Evolutionary conservation across 2,888 invertebrate species (phyloP).

Genomic region (Rhagium mordax): DNA sequence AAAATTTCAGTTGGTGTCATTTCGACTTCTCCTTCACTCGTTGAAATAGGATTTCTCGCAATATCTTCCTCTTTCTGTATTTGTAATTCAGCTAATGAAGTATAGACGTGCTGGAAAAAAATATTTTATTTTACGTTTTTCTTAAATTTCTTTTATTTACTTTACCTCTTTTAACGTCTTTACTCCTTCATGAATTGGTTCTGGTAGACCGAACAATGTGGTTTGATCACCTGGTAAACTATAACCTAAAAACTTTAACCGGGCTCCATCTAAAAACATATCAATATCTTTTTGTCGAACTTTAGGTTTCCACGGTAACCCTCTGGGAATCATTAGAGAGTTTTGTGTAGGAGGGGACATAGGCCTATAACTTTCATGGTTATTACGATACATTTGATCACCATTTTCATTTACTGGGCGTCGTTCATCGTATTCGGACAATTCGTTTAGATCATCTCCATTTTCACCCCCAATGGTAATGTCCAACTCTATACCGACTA

Average conservation of each 20-base stretch:
- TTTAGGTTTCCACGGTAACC: slow-evolving; percentile 97
- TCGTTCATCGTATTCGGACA: slow-evolving; percentile 72
- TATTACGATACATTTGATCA: slow-evolving; percentile 62
- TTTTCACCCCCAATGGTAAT: slow-evolving; percentile 72
- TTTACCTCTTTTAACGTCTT: slow-evolving; percentile 85
- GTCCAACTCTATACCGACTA: slow-evolving; percentile 79
- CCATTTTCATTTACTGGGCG: slow-evolving; percentile 69
- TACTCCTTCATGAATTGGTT: slow-evolving; percentile 97
- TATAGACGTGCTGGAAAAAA: slow-evolving; percentile 87
- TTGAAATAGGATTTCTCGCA: slow-evolving; percentile 92
- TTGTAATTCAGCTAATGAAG: slow-evolving; percentile 93
- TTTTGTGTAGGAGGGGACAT: slow-evolving; percentile 55
- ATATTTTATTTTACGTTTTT: slow-evolving; percentile 30
- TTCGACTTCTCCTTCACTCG: slow-evolving; percentile 84
- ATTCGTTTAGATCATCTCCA: slow-evolving; percentile 67
- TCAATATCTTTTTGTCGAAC: slow-evolving; percentile 97
- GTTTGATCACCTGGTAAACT: slow-evolving; percentile 88
- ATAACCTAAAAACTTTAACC: slow-evolving; percentile 97
- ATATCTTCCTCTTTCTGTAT: slow-evolving; percentile 93
- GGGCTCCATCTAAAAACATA: slow-evolving; percentile 90
- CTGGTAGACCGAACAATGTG: slow-evolving; percentile 94
- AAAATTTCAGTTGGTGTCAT: slow-evolving; percentile 90
- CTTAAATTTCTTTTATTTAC: neutral
- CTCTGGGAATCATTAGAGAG: slow-evolving; percentile 61
- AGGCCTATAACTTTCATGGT: slow-evolving; percentile 59